Evolutionary conservation across 1,140 invertebrate species (phyloP), one percentile per base, ranked within the genome.

Genomic region (Dinothrombium tinctorium): DNA sequence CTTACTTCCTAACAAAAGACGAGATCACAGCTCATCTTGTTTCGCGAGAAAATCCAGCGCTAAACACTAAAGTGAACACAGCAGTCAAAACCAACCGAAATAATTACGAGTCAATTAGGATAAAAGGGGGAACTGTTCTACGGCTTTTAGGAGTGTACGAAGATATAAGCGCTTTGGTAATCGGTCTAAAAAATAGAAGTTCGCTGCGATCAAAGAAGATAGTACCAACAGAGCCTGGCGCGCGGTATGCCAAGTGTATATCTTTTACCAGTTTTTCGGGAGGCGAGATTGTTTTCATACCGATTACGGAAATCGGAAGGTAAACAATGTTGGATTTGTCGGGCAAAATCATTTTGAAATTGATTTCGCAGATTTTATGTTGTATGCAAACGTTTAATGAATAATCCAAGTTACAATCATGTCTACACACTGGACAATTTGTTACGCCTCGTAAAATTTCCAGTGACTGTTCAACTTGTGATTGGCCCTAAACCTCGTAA

Each of bases 371-470:
- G 37, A 15, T 38, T 38, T 15, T 38, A 38, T 17, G 37, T 38
- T 9, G 26, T 38, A 14, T 22, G n/a, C 1, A 38, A 38, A 26
- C 22, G 24, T 1, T n/a, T n/a, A n/a, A 25, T 19, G 3, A 38
- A 25, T 38, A 8, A 25, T 26, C 14, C 19, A 14, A 38, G 37
- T 25, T 38, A 38, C 24, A 38, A 38, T 38, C 46, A 47, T 15
- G 40, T 47, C 7, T 47, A 44, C 26, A 25, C 31, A 23, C 19
- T 47, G 11, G 40, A 36, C 12, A 40, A 45, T n/a, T 20, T 48
- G 9, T 35, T 48, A 12, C 21, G 33, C 6, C 26, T 43, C 9
- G 41, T 43, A 21, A 37, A 29, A 26, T 25, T 48, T 3, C 44
- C 44, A 1, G 29, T 43, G 15, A 41, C 40, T 4, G 43, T 44